A percentile compares a stretch with the other conserved stretches of the same genome.
Conservation (phyloP, 2,797 vertebrate genomes). For the Centropyge bicolor region DNA sequence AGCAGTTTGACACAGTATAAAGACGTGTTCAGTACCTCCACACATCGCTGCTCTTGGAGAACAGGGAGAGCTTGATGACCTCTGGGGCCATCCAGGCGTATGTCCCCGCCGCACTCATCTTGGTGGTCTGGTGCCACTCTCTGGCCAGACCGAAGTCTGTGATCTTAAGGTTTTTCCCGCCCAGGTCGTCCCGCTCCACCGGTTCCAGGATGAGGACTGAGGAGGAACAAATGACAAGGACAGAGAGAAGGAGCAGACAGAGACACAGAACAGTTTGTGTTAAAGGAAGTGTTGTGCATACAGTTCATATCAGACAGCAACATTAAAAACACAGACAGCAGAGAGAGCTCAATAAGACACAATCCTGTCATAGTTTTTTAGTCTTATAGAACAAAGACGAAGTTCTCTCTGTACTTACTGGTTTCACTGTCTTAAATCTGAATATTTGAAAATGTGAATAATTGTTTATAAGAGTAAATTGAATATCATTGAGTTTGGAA, state of each 20-base stretch:
- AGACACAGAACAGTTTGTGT: not conserved
- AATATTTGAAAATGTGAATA: too few relatives aligned
- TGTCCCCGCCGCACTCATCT: constrained; percentile 94
- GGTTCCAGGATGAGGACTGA: constrained; percentile 93
- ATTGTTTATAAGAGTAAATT: too few relatives aligned
- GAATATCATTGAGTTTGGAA: not conserved
- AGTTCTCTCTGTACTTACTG: too few relatives aligned
- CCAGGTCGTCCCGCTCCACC: constrained; percentile 86
- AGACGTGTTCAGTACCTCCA: constrained; percentile 87
- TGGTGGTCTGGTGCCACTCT: constrained; percentile 94
- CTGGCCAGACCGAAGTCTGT: constrained; percentile 94
- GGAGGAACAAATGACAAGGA: not conserved
- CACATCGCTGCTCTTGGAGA: constrained; percentile 96
- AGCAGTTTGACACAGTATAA: not conserved
- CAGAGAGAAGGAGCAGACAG: not conserved
- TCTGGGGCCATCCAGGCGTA: constrained; percentile 97
- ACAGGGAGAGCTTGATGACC: constrained; percentile 93
- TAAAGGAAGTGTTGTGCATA: not conserved
- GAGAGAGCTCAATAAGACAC: constrained; percentile 11
- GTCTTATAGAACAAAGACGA: too few relatives aligned
- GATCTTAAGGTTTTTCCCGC: constrained; percentile 91
- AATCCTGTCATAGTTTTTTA: too few relatives aligned
- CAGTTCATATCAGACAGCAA: not conserved
- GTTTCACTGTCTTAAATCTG: too few relatives aligned
- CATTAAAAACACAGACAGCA: not conserved